These are phyloP conservation scores for Acrobasis suavella DNA, from an alignment of 2,888 invertebrate species.

Conservation along the genomic window DNA sequence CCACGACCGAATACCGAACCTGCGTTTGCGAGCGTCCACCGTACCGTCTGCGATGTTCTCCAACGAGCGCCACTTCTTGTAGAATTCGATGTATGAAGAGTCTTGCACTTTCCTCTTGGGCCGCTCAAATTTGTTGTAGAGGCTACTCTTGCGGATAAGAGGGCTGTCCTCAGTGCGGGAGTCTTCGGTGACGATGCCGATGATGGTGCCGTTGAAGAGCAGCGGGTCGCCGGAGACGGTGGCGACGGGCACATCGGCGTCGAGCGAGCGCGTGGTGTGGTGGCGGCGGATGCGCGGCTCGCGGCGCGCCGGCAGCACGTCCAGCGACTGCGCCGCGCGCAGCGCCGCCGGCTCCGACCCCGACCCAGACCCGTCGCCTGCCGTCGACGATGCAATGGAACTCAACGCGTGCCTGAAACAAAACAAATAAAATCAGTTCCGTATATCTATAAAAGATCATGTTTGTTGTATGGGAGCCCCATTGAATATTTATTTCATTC, in stretches of 20 bases:
- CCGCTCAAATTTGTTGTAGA: slow-evolving; percentile 63
- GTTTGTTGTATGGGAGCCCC: too few relatives aligned
- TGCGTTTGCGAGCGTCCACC: slow-evolving; percentile 77
- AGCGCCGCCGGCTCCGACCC: slow-evolving; percentile 42
- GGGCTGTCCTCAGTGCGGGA: slow-evolving; percentile 69
- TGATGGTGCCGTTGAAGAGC: slow-evolving; percentile 71
- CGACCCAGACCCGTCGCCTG: slow-evolving; percentile 60
- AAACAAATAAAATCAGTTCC: too few relatives aligned
- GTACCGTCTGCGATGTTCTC: slow-evolving; percentile 84
- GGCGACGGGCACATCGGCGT: slow-evolving; percentile 56
- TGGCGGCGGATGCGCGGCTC: slow-evolving; percentile 50
- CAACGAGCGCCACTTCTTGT: slow-evolving; percentile 90
- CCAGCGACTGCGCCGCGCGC: slow-evolving; percentile 58
- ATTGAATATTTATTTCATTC: too few relatives aligned
- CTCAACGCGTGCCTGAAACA: slow-evolving; percentile 80
- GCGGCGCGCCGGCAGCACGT: slow-evolving; percentile 48
- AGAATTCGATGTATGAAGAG: slow-evolving; percentile 74
- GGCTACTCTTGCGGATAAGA: slow-evolving; percentile 70
- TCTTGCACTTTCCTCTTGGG: slow-evolving; percentile 67
- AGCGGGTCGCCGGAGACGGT: slow-evolving; percentile 65
- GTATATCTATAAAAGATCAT: too few relatives aligned
- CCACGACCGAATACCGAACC: slow-evolving; percentile 88
- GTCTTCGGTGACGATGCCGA: slow-evolving; percentile 64
- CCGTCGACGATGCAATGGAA: slow-evolving; percentile 85
- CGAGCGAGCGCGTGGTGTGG: slow-evolving; percentile 64